phyloP scores from a whole-genome alignment of 2,113 vertebrate species.

The Syngnathoides biaculeatus region DNA sequence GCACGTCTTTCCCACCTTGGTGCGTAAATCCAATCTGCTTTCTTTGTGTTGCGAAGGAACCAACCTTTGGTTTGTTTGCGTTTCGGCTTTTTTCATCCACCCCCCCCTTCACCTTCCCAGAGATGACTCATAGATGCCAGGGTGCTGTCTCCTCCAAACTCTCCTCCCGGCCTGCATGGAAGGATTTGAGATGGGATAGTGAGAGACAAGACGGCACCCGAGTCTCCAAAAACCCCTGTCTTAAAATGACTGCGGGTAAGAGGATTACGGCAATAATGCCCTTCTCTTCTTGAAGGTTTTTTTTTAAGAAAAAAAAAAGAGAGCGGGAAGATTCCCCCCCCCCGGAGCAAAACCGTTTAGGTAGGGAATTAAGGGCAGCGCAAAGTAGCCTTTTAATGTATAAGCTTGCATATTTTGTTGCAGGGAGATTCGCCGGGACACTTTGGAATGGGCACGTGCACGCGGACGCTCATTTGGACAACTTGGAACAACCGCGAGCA shows the following conservation, averaged over 20 bases:
- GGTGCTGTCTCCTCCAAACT: conserved; percentile 80
- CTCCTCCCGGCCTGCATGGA: conserved; percentile 70
- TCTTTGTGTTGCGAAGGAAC: conserved; percentile 35
- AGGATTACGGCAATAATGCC: conserved; percentile 99
- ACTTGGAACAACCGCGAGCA: background rate
- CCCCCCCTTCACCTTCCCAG: conserved; percentile 45
- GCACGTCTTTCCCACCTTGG: background rate
- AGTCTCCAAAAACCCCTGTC: conserved; percentile 86
- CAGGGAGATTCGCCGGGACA: conserved; percentile 55
- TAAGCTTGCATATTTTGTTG: conserved; percentile 80
- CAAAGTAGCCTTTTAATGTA: conserved; percentile 88
- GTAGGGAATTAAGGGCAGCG: conserved; percentile 95
- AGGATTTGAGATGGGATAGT: conserved; percentile 82
- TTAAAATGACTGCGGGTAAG: conserved; percentile 96
- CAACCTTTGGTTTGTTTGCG: conserved; percentile 77
- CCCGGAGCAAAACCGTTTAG: conserved; percentile 99
- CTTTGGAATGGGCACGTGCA: background rate
- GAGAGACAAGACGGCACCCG: conserved; percentile 86
- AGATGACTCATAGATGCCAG: conserved; percentile 82
- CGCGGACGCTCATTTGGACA: background rate
- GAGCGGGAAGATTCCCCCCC: conserved; percentile 86
- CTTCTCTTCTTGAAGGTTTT: conserved; percentile 89
- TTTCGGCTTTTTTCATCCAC: conserved; percentile 74
- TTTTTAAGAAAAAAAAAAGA: background rate
- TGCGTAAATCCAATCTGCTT: conserved; percentile 18